phyloP scores from a whole-genome alignment of 2,797 vertebrate species.

The Poecilia picta region DNA sequence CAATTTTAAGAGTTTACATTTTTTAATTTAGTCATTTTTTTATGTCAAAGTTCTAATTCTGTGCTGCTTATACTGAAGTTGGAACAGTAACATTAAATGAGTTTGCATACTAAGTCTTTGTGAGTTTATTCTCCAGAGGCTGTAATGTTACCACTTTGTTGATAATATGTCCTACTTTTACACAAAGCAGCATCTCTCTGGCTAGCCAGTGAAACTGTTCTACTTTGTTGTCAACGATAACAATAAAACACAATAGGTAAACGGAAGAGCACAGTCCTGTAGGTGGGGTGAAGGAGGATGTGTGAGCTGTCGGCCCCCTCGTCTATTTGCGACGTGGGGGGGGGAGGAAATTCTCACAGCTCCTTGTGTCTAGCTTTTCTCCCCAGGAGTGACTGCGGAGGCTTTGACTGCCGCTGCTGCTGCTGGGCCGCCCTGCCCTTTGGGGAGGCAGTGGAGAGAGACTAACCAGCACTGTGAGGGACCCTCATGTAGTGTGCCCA shows the following conservation, averaged over 20 bases:
- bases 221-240: slow-evolving; percentile 18
- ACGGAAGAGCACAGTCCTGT: slow-evolving; percentile 12
- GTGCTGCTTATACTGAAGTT: not conserved
- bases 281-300: slow-evolving; percentile 34
- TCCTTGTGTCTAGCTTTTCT: slow-evolving; percentile 83
- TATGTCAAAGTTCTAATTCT: slow-evolving; percentile 62
- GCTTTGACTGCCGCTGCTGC: slow-evolving; percentile 65
- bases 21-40: slow-evolving; percentile 16
- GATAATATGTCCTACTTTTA: slow-evolving; percentile 30
- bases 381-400: slow-evolving; percentile 78
- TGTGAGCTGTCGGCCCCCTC: slow-evolving; percentile 66
- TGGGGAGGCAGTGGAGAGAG: slow-evolving; percentile 71
- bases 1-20: not conserved
- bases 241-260: not conserved
- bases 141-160: slow-evolving; percentile 37
- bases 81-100: slow-evolving; percentile 25
- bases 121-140: slow-evolving; percentile 30
- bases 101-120: slow-evolving; percentile 21
- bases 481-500: slow-evolving; percentile 66
- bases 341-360: slow-evolving; percentile 77
- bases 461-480: slow-evolving; percentile 72
- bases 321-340: slow-evolving; percentile 54
- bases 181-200: slow-evolving; percentile 1
- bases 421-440: slow-evolving; percentile 49
- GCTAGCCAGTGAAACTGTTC: slow-evolving; percentile 24